Evolutionary conservation across 2,113 vertebrate species (phyloP).

Genomic region (Climacteris rufus): DNA sequence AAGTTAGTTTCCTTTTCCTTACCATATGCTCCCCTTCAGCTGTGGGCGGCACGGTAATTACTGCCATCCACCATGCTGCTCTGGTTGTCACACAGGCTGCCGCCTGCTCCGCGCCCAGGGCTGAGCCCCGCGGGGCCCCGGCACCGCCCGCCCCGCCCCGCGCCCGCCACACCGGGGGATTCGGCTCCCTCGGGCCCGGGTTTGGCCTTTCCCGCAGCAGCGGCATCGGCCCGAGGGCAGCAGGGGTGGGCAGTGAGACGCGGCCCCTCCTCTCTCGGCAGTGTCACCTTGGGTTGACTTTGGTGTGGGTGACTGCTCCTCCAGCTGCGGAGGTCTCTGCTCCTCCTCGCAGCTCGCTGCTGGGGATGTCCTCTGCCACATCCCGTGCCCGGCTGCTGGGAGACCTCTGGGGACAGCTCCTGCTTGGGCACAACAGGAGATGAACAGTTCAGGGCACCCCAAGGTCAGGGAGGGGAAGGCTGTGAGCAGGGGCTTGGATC

Average conservation of each 20-base stretch:
- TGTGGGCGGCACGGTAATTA: constrained; percentile 63
- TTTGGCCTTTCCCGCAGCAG: background rate
- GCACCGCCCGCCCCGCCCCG: background rate
- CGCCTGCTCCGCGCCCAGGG: background rate
- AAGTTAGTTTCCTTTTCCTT: constrained; percentile 66
- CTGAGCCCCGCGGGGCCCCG: background rate
- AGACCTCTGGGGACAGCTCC: background rate
- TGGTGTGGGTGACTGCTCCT: fast-evolving
- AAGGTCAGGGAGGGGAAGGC: background rate
- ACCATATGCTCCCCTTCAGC: constrained; percentile 79
- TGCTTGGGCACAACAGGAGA: background rate
- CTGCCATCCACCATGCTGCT: constrained; percentile 55
- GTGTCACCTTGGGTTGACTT: fast-evolving
- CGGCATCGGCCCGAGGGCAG: background rate
- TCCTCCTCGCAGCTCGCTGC: background rate
- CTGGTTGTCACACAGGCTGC: constrained; percentile 46
- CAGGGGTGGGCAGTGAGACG: background rate
- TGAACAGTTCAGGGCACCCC: background rate
- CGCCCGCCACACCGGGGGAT: fast-evolving
- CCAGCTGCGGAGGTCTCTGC: background rate
- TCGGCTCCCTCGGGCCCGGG: background rate
- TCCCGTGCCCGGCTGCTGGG: background rate
- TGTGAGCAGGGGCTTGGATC: background rate
- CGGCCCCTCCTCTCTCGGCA: fast-evolving
- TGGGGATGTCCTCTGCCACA: fast-evolving